These are phyloP conservation scores for Cinclus cinclus DNA, from an alignment of 2,113 vertebrate genomes.

Conservation along the genomic window DNA sequence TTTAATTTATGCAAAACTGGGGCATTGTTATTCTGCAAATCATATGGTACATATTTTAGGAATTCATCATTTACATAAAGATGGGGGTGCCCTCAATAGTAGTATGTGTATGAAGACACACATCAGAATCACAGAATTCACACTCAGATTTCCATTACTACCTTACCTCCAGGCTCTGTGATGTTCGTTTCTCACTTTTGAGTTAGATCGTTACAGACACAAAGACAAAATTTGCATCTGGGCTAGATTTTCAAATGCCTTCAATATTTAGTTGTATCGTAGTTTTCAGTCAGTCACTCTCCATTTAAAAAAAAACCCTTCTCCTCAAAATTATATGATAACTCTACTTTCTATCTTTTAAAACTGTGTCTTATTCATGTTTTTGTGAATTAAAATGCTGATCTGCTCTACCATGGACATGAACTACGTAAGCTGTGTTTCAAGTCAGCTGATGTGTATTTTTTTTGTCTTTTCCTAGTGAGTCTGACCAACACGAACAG, in stretches of 20 bases:
- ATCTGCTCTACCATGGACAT: background rate
- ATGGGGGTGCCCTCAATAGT: background rate
- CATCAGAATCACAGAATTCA: background rate
- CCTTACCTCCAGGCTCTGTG: background rate
- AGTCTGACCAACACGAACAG: background rate
- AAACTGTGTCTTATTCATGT: background rate
- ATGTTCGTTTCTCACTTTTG: background rate
- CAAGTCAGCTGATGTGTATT: background rate
- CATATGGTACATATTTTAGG: background rate
- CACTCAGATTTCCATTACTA: background rate
- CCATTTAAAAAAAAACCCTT: rapidly evolving
- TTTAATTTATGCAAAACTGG: conserved; percentile 51
- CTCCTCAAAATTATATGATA: background rate
- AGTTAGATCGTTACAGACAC: background rate
- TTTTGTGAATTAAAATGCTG: background rate
- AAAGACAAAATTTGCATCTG: background rate
- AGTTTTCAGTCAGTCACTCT: background rate
- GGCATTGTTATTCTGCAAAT: conserved; percentile 19
- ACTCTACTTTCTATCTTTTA: background rate
- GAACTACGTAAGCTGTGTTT: background rate
- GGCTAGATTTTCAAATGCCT: background rate
- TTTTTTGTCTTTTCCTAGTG: background rate
- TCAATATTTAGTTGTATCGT: background rate
- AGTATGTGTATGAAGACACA: background rate
- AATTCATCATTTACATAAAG: conserved; percentile 17